Percentiles rank a stretch among this genome's conserved stretches.
Evolutionary conservation across 2,113 vertebrate species (phyloP).

Genomic region (Misgurnus anguillicaudatus): DNA sequence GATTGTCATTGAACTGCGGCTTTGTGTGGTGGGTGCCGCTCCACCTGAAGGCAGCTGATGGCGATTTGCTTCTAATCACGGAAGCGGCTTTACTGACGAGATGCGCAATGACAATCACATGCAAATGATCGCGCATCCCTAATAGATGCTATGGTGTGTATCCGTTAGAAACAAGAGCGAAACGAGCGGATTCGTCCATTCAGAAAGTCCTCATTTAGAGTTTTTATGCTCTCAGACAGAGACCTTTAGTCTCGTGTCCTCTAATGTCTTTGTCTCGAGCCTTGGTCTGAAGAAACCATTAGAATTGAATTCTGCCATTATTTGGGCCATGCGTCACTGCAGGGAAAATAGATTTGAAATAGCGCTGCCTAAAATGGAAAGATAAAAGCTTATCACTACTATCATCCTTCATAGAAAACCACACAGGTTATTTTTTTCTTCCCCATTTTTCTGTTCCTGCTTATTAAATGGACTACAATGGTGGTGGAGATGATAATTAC

Average conservation of each 20-base stretch:
- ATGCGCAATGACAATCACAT: no score
- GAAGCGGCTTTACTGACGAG: no score
- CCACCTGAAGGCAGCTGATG: no score
- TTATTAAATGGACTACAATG: slow-evolving; percentile 39
- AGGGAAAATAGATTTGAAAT: slow-evolving; percentile 42
- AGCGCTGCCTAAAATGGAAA: neutral
- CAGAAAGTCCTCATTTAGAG: slow-evolving; percentile 13
- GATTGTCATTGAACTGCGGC: no score
- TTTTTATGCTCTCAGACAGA: neutral
- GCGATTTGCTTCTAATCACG: no score
- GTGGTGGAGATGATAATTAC: slow-evolving; percentile 53
- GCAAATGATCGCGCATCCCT: no score
- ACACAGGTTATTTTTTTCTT: slow-evolving; percentile 8
- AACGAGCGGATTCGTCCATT: slow-evolving; percentile 13
- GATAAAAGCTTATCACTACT: slow-evolving; percentile 10
- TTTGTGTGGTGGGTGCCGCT: no score
- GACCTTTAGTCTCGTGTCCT: slow-evolving; percentile 38
- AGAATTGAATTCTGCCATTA: slow-evolving; percentile 32
- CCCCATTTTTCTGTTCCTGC: slow-evolving; percentile 25
- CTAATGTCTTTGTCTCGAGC: slow-evolving; percentile 39
- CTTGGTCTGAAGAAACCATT: slow-evolving; percentile 45
- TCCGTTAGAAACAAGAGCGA: neutral
- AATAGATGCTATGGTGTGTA: neutral
- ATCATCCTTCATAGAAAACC: slow-evolving; percentile 13
- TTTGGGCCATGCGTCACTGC: slow-evolving; percentile 43